Conservation (phyloP, 2,888 invertebrate genomes). For the Apodemia mormo region DNA sequence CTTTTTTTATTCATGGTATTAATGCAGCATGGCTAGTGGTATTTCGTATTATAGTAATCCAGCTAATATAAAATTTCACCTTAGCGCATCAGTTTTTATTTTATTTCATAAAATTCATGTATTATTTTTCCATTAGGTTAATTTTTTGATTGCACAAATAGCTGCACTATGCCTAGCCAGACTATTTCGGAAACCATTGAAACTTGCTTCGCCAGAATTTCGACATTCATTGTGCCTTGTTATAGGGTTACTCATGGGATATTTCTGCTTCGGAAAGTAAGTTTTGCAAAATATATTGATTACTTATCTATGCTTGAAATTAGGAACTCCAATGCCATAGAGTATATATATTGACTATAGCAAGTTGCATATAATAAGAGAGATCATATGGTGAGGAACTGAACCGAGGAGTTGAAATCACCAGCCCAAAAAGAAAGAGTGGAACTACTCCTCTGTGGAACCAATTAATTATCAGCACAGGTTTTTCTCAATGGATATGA, state of each 20-base stretch:
- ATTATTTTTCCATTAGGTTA: slow-evolving; percentile 85
- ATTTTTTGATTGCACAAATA: slow-evolving; percentile 92
- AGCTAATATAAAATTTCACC: slow-evolving; percentile 42
- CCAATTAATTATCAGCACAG: too few species aligned
- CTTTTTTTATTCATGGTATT: background rate
- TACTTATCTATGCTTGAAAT: slow-evolving; percentile 6
- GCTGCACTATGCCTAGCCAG: slow-evolving; percentile 90
- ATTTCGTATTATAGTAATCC: slow-evolving; percentile 25
- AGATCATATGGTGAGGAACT: too few species aligned
- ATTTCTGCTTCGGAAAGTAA: slow-evolving; percentile 94
- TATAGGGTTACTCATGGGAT: slow-evolving; percentile 90
- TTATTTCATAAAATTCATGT: slow-evolving; percentile 48
- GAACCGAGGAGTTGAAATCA: too few species aligned
- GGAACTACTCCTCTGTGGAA: too few species aligned
- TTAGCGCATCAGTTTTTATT: slow-evolving; percentile 25
- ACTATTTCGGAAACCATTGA: slow-evolving; percentile 88
- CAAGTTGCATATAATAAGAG: too few species aligned
- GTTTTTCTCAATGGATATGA: too few species aligned
- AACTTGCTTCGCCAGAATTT: slow-evolving; percentile 86
- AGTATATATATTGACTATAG: background rate
- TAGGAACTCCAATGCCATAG: background rate
- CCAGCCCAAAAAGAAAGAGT: too few species aligned
- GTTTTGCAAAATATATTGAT: slow-evolving; percentile 47
- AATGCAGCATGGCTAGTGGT: slow-evolving; percentile 7
- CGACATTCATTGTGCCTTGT: slow-evolving; percentile 90